These are phyloP conservation scores for Phylloscopus collybita DNA, from an alignment of 2,797 vertebrate genomes.

Conservation along the genomic window DNA sequence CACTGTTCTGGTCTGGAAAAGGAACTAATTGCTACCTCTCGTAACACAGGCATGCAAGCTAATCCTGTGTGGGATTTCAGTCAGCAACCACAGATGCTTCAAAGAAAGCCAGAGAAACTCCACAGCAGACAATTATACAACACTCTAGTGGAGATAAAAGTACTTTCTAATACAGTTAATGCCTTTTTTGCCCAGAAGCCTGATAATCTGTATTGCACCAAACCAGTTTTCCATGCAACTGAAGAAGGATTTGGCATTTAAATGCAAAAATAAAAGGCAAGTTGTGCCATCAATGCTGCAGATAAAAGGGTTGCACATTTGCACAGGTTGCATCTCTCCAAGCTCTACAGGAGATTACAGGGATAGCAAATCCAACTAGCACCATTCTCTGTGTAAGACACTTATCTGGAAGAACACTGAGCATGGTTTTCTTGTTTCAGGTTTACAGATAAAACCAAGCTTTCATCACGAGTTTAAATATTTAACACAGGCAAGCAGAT, in stretches of 20 bases:
- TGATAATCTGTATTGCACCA: background rate
- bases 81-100: background rate
- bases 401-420: background rate
- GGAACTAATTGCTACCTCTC: background rate
- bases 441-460: background rate
- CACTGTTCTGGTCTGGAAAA: background rate
- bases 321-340: background rate
- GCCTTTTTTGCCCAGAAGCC: background rate
- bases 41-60: background rate
- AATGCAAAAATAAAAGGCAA: background rate
- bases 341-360: background rate
- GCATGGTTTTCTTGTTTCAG: background rate
- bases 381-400: background rate
- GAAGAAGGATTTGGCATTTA: background rate
- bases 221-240: background rate
- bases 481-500: background rate
- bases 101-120: background rate
- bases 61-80: background rate
- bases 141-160: background rate
- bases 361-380: background rate
- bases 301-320: background rate
- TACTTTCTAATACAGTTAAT: background rate
- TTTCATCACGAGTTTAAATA: background rate
- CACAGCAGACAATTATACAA: background rate
- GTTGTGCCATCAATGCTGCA: background rate